Conservation (phyloP, 2,888 invertebrate genomes). For the Tiliacea citrago region DNA sequence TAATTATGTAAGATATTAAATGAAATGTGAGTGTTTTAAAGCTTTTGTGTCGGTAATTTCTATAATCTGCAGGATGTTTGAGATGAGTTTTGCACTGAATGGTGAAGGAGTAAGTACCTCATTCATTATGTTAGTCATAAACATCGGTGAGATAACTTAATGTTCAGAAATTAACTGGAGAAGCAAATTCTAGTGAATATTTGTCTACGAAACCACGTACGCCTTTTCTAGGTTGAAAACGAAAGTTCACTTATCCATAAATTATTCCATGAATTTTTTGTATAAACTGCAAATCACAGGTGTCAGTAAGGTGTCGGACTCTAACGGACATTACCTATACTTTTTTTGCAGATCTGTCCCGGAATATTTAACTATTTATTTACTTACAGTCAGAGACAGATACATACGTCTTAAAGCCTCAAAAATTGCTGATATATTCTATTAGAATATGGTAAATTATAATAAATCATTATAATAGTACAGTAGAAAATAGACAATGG, state of each 20-base stretch:
- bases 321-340: slow-evolving; percentile 59
- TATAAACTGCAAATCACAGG: slow-evolving; percentile 44
- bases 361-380: slow-evolving; percentile 30
- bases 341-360: slow-evolving; percentile 27
- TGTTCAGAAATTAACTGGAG: background rate
- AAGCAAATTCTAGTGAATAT: slow-evolving; percentile 7
- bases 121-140: slow-evolving; percentile 23
- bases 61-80: slow-evolving; percentile 33
- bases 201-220: slow-evolving; percentile 13
- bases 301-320: slow-evolving; percentile 56
- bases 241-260: slow-evolving; percentile 40
- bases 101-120: slow-evolving; percentile 1
- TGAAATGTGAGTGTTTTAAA: slow-evolving; percentile 55
- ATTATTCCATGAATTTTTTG: slow-evolving; percentile 47
- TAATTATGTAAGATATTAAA: slow-evolving; percentile 63
- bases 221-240: slow-evolving; percentile 46
- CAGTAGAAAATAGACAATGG: background rate
- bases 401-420: too few relatives aligned
- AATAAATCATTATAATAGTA: slow-evolving; percentile 23
- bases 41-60: slow-evolving; percentile 44
- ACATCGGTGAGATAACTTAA: slow-evolving; percentile 7
- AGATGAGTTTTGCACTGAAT: slow-evolving; percentile 36
- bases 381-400: background rate
- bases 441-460: slow-evolving; percentile 2
- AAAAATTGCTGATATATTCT: background rate